Conservation (phyloP, 1,140 invertebrate genomes). For the Tyrophagus putrescentiae region DNA sequence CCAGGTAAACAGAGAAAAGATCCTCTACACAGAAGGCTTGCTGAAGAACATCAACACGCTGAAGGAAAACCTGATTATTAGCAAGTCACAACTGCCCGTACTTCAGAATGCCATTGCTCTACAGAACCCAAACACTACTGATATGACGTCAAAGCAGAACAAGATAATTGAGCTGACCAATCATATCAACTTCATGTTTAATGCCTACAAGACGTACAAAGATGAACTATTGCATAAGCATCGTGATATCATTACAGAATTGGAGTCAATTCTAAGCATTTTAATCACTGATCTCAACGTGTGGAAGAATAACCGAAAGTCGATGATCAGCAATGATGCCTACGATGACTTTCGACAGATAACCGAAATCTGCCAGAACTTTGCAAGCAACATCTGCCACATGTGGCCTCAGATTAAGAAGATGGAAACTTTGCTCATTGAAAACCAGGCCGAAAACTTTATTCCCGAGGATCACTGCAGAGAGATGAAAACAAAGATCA, state of each 20-base stretch:
- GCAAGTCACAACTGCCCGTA: background rate
- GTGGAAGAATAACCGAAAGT: conserved; percentile 4
- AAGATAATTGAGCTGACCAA: background rate
- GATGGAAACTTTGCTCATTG: background rate
- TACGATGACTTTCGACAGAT: conserved; percentile 4
- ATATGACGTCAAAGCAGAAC: background rate
- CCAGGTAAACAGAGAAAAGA: background rate
- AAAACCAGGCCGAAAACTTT: background rate
- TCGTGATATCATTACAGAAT: background rate
- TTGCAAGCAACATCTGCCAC: background rate
- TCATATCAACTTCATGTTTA: background rate
- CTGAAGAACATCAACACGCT: background rate
- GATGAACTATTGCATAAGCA: background rate
- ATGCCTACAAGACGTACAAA: background rate
- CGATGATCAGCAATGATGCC: background rate
- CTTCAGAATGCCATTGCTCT: background rate
- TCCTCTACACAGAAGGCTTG: background rate
- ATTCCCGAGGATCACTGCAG: conserved; percentile 2
- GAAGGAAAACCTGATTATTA: conserved; percentile 1
- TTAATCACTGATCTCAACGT: background rate
- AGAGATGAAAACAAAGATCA: conserved; percentile 19
- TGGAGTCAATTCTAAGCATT: background rate
- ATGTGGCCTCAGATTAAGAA: conserved; percentile 9
- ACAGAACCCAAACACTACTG: background rate
- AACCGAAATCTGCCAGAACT: background rate